Evolutionary conservation across 1,140 invertebrate genomes (phyloP).

Genomic region (Scaptomyza pallida): DNA sequence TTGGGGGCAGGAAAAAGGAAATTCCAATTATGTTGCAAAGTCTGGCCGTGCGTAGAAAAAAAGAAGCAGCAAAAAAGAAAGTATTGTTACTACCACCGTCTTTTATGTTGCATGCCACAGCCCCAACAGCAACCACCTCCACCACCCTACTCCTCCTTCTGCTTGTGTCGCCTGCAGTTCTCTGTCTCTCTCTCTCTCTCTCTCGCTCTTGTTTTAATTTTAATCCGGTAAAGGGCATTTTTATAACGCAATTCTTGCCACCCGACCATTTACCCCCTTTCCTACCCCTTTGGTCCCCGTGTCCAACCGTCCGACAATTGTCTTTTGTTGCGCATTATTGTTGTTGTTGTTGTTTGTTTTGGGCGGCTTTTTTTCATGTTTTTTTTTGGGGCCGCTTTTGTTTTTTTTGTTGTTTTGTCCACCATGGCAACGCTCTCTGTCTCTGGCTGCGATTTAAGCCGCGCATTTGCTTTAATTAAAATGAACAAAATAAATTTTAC

Average conservation of each 20-base stretch:
- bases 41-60: constrained; percentile 77
- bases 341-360: constrained; percentile 26
- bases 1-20: constrained; percentile 72
- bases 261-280: background rate
- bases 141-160: background rate
- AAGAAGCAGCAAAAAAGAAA: no score
- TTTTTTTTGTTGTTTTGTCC: constrained; percentile 15
- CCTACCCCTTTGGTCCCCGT: background rate
- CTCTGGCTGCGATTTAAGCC: constrained; percentile 27
- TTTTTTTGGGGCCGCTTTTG: constrained; percentile 2
- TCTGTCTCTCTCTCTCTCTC: background rate
- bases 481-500: constrained; percentile 19
- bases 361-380: background rate
- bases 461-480: constrained; percentile 68
- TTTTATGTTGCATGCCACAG: constrained; percentile 37
- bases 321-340: constrained; percentile 43
- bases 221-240: constrained; percentile 60
- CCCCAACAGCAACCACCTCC: no score
- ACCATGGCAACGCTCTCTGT: constrained; percentile 1
- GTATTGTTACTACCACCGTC: constrained; percentile 68
- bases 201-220: constrained; percentile 60
- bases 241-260: constrained; percentile 16
- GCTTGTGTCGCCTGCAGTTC: constrained; percentile 24
- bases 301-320: constrained; percentile 31
- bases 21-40: constrained; percentile 80